Evolutionary conservation across 1,140 invertebrate species (phyloP).

Genomic region (Acromyrmex heyeri): DNA sequence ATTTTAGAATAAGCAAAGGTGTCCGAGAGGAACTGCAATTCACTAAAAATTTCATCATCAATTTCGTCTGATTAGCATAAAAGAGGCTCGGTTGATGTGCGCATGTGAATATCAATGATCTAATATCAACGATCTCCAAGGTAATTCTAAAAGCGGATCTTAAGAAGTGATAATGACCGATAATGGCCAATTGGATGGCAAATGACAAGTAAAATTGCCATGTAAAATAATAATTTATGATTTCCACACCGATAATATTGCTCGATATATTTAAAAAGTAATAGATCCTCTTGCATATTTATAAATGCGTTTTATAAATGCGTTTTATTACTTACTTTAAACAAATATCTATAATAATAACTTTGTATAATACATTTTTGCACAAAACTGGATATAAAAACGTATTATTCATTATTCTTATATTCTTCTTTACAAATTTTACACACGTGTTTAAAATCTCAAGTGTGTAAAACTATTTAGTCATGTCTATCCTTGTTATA

Average conservation of each 20-base stretch:
- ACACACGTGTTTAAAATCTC: background rate
- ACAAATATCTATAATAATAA: background rate
- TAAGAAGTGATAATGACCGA: slow-evolving; percentile 13
- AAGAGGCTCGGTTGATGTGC: background rate
- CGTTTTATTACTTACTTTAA: too few relatives aligned
- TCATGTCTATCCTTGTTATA: slow-evolving; percentile 59
- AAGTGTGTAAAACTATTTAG: slow-evolving; percentile 42
- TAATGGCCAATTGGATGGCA: slow-evolving; percentile 11
- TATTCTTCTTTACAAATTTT: background rate
- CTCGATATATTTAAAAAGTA: background rate
- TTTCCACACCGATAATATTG: background rate
- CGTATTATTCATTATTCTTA: background rate
- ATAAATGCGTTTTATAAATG: too few relatives aligned
- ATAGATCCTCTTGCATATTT: slow-evolving; percentile 5
- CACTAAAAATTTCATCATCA: slow-evolving; percentile 33
- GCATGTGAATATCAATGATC: background rate
- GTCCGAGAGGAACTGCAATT: slow-evolving; percentile 8
- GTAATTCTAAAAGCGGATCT: slow-evolving; percentile 25
- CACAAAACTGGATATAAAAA: background rate
- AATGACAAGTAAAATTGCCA: slow-evolving; percentile 20
- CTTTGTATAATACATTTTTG: background rate
- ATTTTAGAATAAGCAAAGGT: slow-evolving; percentile 37
- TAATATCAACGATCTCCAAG: slow-evolving; percentile 19
- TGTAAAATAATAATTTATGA: slow-evolving; percentile 43
- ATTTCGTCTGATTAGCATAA: slow-evolving; percentile 42